Percentiles rank a stretch among this genome's conserved stretches.
Conservation (phyloP, 1,140 invertebrate species). For the Lepidurus packardi region DNA sequence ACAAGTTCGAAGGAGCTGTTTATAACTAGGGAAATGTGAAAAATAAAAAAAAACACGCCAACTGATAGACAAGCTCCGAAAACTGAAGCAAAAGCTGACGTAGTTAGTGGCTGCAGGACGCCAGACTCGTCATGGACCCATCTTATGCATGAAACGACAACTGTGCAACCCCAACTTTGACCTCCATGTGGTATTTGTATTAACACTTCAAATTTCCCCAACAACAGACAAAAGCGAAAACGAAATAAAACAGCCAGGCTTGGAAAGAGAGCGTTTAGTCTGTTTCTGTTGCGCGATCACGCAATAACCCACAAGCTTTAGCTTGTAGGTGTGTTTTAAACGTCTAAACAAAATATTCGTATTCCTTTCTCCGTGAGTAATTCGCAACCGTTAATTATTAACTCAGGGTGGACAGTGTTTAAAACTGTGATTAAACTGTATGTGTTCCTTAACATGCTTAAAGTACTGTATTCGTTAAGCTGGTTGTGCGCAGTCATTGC, state of each 20-base stretch:
- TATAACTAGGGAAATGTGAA: neutral
- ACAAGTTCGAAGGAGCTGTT: neutral
- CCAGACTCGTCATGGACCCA: conserved; percentile 5
- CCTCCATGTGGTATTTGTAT: conserved; percentile 15
- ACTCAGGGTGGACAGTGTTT: neutral
- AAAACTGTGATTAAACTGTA: neutral
- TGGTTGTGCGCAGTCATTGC: neutral
- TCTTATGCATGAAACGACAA: neutral
- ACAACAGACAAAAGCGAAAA: neutral
- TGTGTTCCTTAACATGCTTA: conserved; percentile 7
- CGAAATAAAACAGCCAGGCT: neutral
- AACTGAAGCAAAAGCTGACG: neutral
- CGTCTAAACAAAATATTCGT: neutral
- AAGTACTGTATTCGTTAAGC: neutral
- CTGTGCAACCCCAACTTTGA: conserved; percentile 12
- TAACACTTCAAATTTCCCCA: conserved; percentile 7
- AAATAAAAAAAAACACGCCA: neutral
- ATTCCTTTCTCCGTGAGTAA: neutral
- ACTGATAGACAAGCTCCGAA: neutral
- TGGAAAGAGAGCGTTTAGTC: neutral
- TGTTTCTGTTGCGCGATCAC: neutral
- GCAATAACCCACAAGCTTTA: neutral
- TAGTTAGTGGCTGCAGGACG: neutral
- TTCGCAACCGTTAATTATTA: neutral
- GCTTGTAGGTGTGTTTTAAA: neutral